These are phyloP conservation scores for Pholis gunnellus DNA, from an alignment of 2,113 vertebrate genomes.

Conservation along the genomic window DNA sequence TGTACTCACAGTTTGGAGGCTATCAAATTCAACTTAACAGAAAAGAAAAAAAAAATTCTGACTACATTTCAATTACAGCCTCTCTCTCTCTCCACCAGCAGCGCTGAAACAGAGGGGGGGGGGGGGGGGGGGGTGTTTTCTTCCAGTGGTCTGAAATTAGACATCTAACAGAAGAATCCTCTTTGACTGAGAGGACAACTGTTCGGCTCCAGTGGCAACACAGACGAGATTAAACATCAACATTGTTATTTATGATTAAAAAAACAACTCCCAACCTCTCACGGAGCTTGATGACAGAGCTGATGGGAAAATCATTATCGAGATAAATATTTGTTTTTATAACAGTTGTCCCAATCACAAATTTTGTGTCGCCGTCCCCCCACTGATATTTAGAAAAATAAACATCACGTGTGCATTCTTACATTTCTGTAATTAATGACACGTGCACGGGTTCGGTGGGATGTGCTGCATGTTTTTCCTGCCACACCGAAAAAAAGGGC, in stretches of 20 bases:
- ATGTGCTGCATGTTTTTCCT: constrained; percentile 6
- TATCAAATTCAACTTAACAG: constrained; percentile 77
- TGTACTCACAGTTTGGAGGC: constrained; percentile 70
- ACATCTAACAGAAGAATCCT: constrained; percentile 37
- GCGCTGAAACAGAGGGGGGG: too few species aligned
- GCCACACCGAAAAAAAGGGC: constrained; percentile 22
- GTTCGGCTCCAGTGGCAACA: constrained; percentile 39
- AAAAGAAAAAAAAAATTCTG: constrained; percentile 68
- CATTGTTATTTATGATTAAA: constrained; percentile 58
- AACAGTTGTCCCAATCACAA: constrained; percentile 27
- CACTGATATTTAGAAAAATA: neutral
- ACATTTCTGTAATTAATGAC: neutral
- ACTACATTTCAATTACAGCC: constrained; percentile 79
- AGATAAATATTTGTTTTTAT: constrained; percentile 19
- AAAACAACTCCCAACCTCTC: neutral
- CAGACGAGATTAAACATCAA: constrained; percentile 48
- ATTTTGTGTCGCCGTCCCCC: constrained; percentile 3
- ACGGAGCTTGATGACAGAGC: constrained; percentile 36
- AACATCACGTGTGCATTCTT: neutral
- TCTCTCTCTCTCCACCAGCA: constrained; percentile 18
- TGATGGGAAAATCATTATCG: constrained; percentile 50
- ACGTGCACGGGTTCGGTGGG: neutral
- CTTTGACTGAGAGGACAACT: constrained; percentile 50
- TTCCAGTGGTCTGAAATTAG: constrained; percentile 35
- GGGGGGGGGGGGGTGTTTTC: neutral